These are phyloP conservation scores for Danio albolineatus DNA, from an alignment of 2,797 vertebrate genomes.

Conservation along the genomic window DNA sequence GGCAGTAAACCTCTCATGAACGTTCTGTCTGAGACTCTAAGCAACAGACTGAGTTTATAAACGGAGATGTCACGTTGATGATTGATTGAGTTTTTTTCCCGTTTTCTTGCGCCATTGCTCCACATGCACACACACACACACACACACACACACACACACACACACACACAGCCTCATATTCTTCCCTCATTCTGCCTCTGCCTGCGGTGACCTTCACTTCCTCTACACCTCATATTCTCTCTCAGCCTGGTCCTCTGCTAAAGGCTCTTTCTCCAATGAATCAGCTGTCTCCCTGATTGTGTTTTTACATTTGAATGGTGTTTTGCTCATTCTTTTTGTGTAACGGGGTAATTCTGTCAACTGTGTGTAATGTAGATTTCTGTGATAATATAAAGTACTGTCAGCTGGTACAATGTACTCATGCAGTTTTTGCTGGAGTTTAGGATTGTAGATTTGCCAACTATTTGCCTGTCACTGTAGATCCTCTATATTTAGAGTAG, in stretches of 20 bases:
- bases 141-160: neutral
- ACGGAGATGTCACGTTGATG: constrained; percentile 49
- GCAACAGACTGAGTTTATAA: constrained; percentile 36
- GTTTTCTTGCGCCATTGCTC: constrained; percentile 29
- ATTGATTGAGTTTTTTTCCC: constrained; percentile 49
- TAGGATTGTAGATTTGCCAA: too few relatives aligned
- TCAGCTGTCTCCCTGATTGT: constrained; percentile 36
- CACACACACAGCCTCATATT: constrained; percentile 7
- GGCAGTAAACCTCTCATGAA: constrained; percentile 34
- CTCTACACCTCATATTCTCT: constrained; percentile 42
- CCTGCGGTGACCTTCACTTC: constrained; percentile 61
- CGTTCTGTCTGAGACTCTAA: constrained; percentile 22
- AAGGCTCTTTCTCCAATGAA: constrained; percentile 24
- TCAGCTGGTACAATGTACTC: too few relatives aligned
- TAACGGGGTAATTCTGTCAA: neutral
- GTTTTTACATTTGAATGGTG: constrained; percentile 7
- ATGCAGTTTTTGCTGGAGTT: too few relatives aligned
- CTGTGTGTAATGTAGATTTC: constrained; percentile 11
- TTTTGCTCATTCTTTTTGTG: constrained; percentile 30
- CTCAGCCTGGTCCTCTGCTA: constrained; percentile 18
- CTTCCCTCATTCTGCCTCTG: constrained; percentile 37
- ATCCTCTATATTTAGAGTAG: too few relatives aligned
- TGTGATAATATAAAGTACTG: neutral
- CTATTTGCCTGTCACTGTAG: too few relatives aligned
- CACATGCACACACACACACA: constrained; percentile 17